Conservation (phyloP, 2,797 vertebrate species). For the Rousettus madagascariensis region DNA sequence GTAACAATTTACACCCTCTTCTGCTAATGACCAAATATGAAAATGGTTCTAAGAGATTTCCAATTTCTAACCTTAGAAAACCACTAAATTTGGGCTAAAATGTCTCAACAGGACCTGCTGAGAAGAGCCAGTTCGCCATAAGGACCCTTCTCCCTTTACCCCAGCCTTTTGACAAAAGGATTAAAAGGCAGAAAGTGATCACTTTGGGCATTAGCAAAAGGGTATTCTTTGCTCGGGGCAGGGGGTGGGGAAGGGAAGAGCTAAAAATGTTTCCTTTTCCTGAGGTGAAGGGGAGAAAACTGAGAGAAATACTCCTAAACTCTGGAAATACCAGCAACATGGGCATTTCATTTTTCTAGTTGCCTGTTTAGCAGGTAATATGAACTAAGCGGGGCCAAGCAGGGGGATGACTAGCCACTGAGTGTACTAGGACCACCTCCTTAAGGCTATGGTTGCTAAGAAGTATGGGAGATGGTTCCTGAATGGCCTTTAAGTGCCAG, state of each 20-base stretch:
- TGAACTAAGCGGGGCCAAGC: background rate
- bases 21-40: background rate
- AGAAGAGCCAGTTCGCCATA: background rate
- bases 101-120: background rate
- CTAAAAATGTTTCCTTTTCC: background rate
- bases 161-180: background rate
- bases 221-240: background rate
- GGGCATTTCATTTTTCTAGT: background rate
- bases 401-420: background rate
- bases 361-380: background rate
- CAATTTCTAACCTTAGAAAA: background rate
- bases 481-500: background rate
- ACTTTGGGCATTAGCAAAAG: background rate
- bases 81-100: background rate
- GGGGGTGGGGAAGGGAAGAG: background rate
- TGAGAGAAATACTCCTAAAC: background rate
- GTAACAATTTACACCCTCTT: background rate
- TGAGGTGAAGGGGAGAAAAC: background rate
- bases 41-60: background rate
- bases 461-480: background rate
- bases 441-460: background rate
- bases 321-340: background rate
- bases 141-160: accelerated
- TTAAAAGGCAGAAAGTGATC: background rate
- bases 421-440: background rate